Conservation (phyloP, 2,888 invertebrate genomes). For the Agapostemon virescens region DNA sequence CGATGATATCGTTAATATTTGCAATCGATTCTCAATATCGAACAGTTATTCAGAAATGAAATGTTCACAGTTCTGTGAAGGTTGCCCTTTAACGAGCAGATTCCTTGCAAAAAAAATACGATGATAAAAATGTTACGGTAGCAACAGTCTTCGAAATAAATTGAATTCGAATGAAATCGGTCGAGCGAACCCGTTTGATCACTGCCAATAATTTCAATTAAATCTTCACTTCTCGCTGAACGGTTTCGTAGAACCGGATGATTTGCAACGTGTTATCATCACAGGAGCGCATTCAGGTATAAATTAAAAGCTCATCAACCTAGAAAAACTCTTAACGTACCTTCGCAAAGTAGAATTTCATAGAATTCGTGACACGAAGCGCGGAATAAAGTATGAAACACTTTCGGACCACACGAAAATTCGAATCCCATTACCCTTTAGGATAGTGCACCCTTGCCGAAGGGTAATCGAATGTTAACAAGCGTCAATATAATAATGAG, state of each 20-base stretch:
- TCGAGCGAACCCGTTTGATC: not conserved
- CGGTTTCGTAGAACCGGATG: not conserved
- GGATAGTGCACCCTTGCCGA: slow-evolving; percentile 13
- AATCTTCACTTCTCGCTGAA: not conserved
- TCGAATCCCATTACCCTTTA: slow-evolving; percentile 14
- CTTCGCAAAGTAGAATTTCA: not conserved
- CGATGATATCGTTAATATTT: not conserved
- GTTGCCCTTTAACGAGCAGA: not conserved
- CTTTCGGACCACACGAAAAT: not conserved
- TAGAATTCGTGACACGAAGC: not conserved
- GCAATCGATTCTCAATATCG: not conserved
- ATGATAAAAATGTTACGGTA: not conserved
- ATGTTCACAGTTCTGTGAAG: not conserved
- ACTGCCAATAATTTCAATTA: not conserved
- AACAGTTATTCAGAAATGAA: not conserved
- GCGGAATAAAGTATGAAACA: not conserved
- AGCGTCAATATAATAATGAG: slow-evolving; percentile 29
- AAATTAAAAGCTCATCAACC: not conserved
- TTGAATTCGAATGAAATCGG: not conserved
- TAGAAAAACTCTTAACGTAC: not conserved
- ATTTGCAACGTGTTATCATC: not conserved
- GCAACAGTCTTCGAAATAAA: not conserved
- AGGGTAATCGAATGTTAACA: slow-evolving; percentile 34
- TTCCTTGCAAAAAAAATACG: not conserved
- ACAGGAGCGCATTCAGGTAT: not conserved